Conservation (phyloP, 2,113 vertebrate species). For the Xiphophorus maculatus region DNA sequence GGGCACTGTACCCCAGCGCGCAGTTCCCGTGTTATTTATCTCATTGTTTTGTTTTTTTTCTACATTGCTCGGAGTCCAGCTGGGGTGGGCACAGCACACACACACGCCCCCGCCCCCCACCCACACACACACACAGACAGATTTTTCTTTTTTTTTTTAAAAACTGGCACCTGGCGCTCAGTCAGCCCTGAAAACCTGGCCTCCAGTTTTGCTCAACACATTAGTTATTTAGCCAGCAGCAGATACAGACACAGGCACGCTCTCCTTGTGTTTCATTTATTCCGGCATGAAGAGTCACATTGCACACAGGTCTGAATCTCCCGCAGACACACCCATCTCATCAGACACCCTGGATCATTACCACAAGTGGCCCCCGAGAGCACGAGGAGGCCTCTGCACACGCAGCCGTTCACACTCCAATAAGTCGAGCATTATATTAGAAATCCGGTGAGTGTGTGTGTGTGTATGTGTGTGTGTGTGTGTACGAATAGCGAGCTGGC, state of each 20-base stretch:
- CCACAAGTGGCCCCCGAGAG: constrained; percentile 14
- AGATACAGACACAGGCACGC: constrained; percentile 17
- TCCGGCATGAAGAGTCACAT: constrained; percentile 21
- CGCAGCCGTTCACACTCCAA: constrained; percentile 13
- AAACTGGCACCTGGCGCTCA: constrained; percentile 30
- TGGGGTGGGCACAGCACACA: constrained; percentile 51
- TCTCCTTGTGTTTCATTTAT: constrained; percentile 11
- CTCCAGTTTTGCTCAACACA: constrained; percentile 33
- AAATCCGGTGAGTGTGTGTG: constrained; percentile 10
- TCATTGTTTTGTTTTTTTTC: constrained; percentile 57
- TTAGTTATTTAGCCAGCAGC: constrained; percentile 20
- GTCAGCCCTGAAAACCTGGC: constrained; percentile 47
- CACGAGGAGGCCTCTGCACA: neutral
- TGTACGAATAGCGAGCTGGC: constrained; percentile 11
- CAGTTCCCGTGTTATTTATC: constrained; percentile 75
- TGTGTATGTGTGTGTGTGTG: constrained; percentile 5
- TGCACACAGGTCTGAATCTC: constrained; percentile 15
- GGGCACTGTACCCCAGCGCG: constrained; percentile 58
- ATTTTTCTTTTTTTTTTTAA: too few species aligned
- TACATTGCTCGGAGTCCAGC: constrained; percentile 54
- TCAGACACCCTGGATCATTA: constrained; percentile 33
- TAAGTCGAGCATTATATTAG: constrained; percentile 7
- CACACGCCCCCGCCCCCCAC: too few species aligned
- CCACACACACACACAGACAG: too few species aligned
- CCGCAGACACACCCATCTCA: constrained; percentile 57